Evolutionary conservation across 2,797 vertebrate species (phyloP), one percentile per base, ranked within the genome.

Genomic region (Leptatherina wallacei): DNA sequence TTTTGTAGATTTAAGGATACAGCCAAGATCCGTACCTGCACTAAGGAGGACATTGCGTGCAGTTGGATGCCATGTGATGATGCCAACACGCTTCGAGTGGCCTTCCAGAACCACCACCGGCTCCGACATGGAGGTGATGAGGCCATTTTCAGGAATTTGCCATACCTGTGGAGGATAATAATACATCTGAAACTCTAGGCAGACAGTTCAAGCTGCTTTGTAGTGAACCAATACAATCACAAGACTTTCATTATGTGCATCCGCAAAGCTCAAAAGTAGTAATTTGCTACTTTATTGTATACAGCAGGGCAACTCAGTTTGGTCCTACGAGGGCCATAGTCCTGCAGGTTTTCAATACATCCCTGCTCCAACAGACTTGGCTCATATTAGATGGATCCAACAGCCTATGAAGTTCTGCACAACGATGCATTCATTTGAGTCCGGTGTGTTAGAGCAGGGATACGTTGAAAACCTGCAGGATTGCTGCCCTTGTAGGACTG

Each of bases 71-170:
- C 98, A 99, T 65, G 96, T 93, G 74, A 99, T 94, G 6, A 99
- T 98, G 88, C 98, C 98, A 0, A 99, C 98, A 4, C 97, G 91
- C 91, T 98, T 99, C 55, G 97, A 98, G 89, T 99, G 98, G 40
- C 97, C 96, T 88, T 99, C 97, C 83, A 99, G 83, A 38, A 96
- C 93, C 36, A 97, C 97, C 75, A 97, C 96, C 0, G 98, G 96
- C 69, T 99, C 97, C 0, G 96, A 92, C 93, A 99, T 89, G 51
- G 96, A 80, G 55, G 95, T 92, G 33, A 96, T 93, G 12, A 99
- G 95, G 18, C 98, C 98, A 0, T 96, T 97, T 85, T 99, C 98
- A 0, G 98, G 98, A 71, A 99, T 97, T 94, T 98, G 96, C 98
- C 98, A 99, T 36, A 99, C 96, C 98, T 99, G 85, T 27, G 58